Conservation (phyloP, 2,113 vertebrate species). For the Cyprinodon tularosa region DNA sequence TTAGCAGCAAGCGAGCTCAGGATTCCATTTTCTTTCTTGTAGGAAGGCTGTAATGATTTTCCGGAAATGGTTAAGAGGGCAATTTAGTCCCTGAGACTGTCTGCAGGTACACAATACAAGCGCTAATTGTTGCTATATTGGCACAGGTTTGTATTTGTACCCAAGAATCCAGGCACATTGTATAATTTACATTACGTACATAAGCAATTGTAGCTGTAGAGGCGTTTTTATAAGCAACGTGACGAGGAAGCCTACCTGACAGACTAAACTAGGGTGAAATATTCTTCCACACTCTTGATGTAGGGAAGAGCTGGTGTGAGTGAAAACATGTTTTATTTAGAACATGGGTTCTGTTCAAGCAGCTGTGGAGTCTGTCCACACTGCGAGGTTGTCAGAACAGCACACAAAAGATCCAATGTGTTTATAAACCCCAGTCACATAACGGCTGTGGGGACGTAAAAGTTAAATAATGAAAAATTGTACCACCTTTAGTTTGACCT, state of each 20-base stretch:
- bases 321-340: constrained; percentile 58
- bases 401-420: background rate
- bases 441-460: background rate
- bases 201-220: background rate
- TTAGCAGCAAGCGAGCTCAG: constrained; percentile 62
- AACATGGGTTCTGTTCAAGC: constrained; percentile 1
- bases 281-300: fast-evolving
- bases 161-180: background rate
- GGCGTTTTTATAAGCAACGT: no score
- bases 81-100: background rate
- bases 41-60: constrained; percentile 59
- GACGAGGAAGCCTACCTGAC: constrained; percentile 9
- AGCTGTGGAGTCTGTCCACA: constrained; percentile 51
- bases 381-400: background rate
- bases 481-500: background rate
- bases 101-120: constrained; percentile 32
- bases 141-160: background rate
- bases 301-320: background rate
- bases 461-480: background rate
- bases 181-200: background rate
- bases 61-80: constrained; percentile 51
- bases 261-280: background rate
- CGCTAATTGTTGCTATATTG: background rate
- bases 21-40: constrained; percentile 81
- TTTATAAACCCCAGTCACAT: background rate